Evolutionary conservation across 2,888 invertebrate species (phyloP), one percentile per base, ranked within the genome.

Genomic region (Herminia tarsipennalis): DNA sequence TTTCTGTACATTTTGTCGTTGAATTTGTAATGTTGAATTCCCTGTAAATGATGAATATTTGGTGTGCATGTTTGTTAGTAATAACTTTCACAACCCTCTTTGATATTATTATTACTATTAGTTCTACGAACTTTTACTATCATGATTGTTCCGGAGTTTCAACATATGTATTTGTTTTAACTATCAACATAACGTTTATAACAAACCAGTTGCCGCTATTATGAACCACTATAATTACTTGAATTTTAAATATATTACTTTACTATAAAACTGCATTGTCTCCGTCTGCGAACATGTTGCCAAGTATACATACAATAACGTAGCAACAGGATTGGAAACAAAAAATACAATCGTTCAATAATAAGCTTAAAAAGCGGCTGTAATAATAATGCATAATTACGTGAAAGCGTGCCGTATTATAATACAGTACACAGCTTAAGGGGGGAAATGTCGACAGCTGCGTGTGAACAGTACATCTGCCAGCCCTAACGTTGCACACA

Each of bases 331-430:
- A 81, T 75, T 69, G 61, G 74, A 76, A 77, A 83, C 82, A 81
- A 80, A 77, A 76, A 73, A 75, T 64, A 77, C 77, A 78, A 76
- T 79, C 58, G 56, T 44, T 66, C 76, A 78, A 81, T 81, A 82
- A 83, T 79, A 81, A 76, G 69, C 70, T 75, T 72, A 75, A 81
- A 81, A 81, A 77, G 70, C 60, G 63, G 52, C 72, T 54, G 71
- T 83, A 86, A 88, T 88, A 88, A 89, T 88, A 88, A 86, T 78
- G 79, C 74, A 83, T 86, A 84, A 88, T 88, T 86, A 79, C 76
- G 85, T 83, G 86, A 89, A 90, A 89, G 90, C 88, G 90, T 90
- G 89, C 90, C 86, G 78, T 83, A 81, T 83, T 81, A 81, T 75
- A 76, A 73, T 75, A 71, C 73, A 71, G 74, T 78, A 73, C 68